Base-by-base conservation (phyloP, 1,140 invertebrate species). In the Drosophila kepulauana region DNA sequence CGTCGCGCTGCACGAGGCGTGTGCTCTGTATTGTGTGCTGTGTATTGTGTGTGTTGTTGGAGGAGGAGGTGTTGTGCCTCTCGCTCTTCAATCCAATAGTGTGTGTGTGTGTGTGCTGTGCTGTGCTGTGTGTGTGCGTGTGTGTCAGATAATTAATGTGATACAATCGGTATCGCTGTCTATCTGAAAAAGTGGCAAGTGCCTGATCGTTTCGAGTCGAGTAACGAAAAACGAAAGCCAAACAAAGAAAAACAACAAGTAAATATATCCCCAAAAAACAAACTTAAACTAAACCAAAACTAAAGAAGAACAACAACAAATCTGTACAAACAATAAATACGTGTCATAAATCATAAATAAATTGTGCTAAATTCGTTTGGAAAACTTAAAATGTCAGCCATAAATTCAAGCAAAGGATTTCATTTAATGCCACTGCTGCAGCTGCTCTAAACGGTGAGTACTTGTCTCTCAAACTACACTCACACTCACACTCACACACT, bases 401-500 rank as follows among this genome's bases (percentile, higher is more conserved):
- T 66, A 75, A 75, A 70, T 78, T 79, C 69, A 65, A 62, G 38
- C 80, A 86, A 75, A 74, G 80, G 77, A 82, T 73, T 75, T 68
- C 38, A 57, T 13, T 56, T 69, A 65, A 54, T 43, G 56, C 67
- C 51, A 67, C 49, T 71, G 69, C 66, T 71, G 69, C 66, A 71
- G 65, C 78, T 66, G 49, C 43, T 69, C 49, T 75, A 58, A 87
- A 82, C 66, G 80, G 82, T 87, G 38, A 87, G 82, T 79, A 38
- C 20, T 16, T 28, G 45, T 41, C 15, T 51, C 4, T 56, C 20
- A 28, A 33, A 33, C 5, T 33, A 10, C 35, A 10, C 35, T 38
- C 35, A 10, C 35, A 10, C 15, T 52, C 28, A 38, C 13, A 33
- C 11, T 52, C 28, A 28, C 5, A 54, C 13, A 54, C 28, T 38